These are phyloP conservation scores for Mythimna ferrago DNA, from an alignment of 2,888 invertebrate genomes.

Conservation along the genomic window DNA sequence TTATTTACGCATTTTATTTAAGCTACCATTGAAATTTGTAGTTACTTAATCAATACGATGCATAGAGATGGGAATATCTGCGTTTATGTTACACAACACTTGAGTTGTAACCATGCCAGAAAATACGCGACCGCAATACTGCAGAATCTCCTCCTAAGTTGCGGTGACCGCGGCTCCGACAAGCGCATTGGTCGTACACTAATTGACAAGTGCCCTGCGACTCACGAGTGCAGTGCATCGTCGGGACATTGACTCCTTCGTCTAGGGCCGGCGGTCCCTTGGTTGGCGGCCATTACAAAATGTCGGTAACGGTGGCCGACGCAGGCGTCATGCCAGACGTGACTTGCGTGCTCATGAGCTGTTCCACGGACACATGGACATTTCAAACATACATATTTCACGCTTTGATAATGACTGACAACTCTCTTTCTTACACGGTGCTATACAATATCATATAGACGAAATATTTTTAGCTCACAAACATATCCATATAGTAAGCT, in stretches of 20 bases:
- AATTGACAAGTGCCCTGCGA: slow-evolving; percentile 42
- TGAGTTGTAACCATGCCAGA: slow-evolving; percentile 43
- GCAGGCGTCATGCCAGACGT: slow-evolving; percentile 73
- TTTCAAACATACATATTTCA: slow-evolving; percentile 65
- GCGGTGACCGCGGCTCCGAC: slow-evolving; percentile 24
- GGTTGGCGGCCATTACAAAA: slow-evolving; percentile 79
- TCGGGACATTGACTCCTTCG: slow-evolving; percentile 80
- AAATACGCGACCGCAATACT: slow-evolving; percentile 42
- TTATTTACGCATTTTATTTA: slow-evolving; percentile 25
- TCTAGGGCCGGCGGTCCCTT: slow-evolving; percentile 81
- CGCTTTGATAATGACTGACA: slow-evolving; percentile 58
- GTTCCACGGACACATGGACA: slow-evolving; percentile 42
- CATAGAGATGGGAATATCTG: background rate
- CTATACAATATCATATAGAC: slow-evolving; percentile 26
- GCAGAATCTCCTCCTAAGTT: slow-evolving; percentile 40
- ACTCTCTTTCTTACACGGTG: slow-evolving; percentile 9
- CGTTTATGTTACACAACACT: slow-evolving; percentile 28
- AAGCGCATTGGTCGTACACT: slow-evolving; percentile 41
- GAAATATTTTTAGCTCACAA: slow-evolving; percentile 1
- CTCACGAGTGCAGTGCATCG: slow-evolving; percentile 37
- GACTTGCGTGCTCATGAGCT: slow-evolving; percentile 68
- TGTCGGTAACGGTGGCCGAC: slow-evolving; percentile 83
- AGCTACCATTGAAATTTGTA: background rate
- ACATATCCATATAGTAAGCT: slow-evolving; percentile 6
- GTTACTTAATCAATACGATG: slow-evolving; percentile 25